Evolutionary conservation across 2,113 vertebrate species (phyloP), one percentile per base, ranked within the genome.

Genomic region (Macrotis lagotis): DNA sequence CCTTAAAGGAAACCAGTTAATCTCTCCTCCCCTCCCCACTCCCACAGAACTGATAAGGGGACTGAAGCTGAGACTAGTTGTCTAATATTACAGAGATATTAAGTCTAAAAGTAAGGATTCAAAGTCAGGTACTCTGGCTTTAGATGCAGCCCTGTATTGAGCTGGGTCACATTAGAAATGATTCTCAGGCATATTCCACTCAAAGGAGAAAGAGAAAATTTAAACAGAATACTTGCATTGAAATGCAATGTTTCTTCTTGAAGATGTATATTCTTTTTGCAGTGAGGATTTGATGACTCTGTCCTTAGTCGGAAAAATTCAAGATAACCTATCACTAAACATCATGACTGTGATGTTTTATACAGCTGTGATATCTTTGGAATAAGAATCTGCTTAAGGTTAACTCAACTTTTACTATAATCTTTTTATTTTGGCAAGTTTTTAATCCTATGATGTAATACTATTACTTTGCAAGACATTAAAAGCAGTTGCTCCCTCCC

Each of bases 251-350:
- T 74, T 74, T 44, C 37, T 74, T 74, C 66, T 19, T 74, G 66
- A 22, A 22, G 66, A 22, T 31, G 55, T 16, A 95, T 31, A 19
- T 88, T 96, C n/a, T 96, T n/a, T 94, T 49, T 93, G 92, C 37
- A 94, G 88, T 25, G 88, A 50, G 19, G 49, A 53, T 88, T 90
- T 94, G 96, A 88, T 48, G 92, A 47, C 25, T 91, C 50, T 22
- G 48, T 0, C 37, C 0, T 93, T 91, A 88, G 44, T 90, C 91
- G 14, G 91, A 93, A 50, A 59, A 53, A 91, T 51, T 96, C 3
- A 16, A 55, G 90, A 26, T 91, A 49, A 59, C 74, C n/a, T 51
- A 48, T 91, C 2, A 53, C 28, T 0, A 11, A 90, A 25, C 50
- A 88, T 47, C 0, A 0, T 50, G 28, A 0, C 0, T 48, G 2